phyloP scores from a whole-genome alignment of 2,113 vertebrate species.

The Suricata suricatta region DNA sequence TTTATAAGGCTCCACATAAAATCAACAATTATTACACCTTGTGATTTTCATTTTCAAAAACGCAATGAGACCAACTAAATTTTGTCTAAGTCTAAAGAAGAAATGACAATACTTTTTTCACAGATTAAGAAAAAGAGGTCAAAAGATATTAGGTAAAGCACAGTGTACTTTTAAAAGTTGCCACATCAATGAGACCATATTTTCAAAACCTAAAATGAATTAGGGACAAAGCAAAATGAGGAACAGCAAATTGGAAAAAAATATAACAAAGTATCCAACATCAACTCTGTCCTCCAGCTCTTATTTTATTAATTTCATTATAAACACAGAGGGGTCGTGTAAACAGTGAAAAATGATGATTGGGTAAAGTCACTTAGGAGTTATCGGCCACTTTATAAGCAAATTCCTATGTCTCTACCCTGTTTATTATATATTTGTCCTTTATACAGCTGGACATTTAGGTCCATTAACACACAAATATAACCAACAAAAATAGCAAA shows the following conservation, averaged over 20 bases:
- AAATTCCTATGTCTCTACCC: neutral
- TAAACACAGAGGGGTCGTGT: neutral
- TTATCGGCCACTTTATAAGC: neutral
- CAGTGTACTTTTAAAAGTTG: neutral
- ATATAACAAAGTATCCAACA: neutral
- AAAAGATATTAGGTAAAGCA: neutral
- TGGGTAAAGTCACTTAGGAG: neutral
- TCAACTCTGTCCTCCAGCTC: neutral
- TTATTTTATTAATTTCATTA: neutral
- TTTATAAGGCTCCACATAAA: neutral
- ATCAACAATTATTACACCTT: neutral
- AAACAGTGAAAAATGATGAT: neutral
- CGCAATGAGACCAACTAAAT: neutral
- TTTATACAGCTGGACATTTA: neutral
- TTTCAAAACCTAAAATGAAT: neutral
- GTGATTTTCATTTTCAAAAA: neutral
- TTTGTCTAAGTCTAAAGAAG: neutral
- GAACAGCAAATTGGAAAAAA: neutral
- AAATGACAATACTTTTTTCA: neutral
- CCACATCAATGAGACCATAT: neutral
- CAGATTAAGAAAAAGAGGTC: neutral
- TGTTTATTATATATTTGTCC: neutral
- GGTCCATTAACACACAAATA: neutral
- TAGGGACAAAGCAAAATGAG: neutral
- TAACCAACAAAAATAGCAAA: neutral